Base-by-base conservation (phyloP, 2,797 vertebrate genomes). In the Parauchenoglanis ngamensis region DNA sequence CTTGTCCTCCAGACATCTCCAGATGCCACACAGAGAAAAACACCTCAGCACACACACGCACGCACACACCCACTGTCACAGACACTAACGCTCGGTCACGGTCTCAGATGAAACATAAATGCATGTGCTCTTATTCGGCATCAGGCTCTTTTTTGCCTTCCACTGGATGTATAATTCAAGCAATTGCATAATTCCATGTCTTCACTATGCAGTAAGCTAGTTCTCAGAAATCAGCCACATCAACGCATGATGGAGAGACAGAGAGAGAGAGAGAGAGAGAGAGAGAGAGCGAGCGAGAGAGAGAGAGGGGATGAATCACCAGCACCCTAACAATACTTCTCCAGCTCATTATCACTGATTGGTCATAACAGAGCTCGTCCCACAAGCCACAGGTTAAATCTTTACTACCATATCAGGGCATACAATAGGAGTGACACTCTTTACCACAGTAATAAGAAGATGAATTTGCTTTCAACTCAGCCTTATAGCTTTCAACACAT, bases 171-270 rank as follows among this genome's bases (percentile, higher is more conserved):
- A 75, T 90, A 92, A 90, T 77, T 90, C 84, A 91, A 88, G 83
- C 68, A 85, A 87, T 86, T 90, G 92, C 89, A 94, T 92, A 91
- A 94, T 91, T 89, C 88, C 90, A 92, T 90, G 90, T 91, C 86
- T 93, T 91, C 85, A 86, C 86, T 89, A 85, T 84, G 89, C 89
- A 88, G 88, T 89, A 88, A 89, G 88, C 28, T 56, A 15, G 49
- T 54, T 56, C 49, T 68, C 59, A 52, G 19, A 86, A 88, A 81
- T 81, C 59, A 77, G 59, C n/a, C 77, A 75, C 23, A 81, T 83
- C 70, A 81, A 73, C 40, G 35, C 52, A 85, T 70, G 59, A 85
- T 70, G 23, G 57, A 80, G 67, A 75, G 56, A 80, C 25, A 65
- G 40, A 31, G 5, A 81, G 87, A n/a, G 44, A 67, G 70, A 76